A percentile compares a stretch with the other conserved stretches of the same genome.
Evolutionary conservation across 2,797 vertebrate species (phyloP).

Genomic region (Mycteria americana): DNA sequence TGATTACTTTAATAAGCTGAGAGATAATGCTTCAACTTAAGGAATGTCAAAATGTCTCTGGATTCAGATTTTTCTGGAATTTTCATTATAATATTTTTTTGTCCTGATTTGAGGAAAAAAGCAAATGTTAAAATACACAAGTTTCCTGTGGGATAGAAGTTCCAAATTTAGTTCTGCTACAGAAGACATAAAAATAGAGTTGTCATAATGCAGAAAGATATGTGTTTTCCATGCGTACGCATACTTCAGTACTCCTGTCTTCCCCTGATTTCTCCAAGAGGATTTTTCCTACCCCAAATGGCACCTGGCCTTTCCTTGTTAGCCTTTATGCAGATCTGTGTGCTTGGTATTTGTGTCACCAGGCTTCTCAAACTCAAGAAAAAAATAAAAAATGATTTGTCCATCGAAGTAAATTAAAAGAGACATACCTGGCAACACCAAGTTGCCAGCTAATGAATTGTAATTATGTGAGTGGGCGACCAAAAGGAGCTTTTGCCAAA

Average conservation of each 20-base stretch:
- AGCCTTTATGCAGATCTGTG: not conserved
- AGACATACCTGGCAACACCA: not conserved
- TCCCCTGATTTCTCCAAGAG: not conserved
- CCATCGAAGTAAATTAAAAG: not conserved
- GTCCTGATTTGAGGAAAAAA: not conserved
- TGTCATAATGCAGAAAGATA: not conserved
- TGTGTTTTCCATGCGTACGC: not conserved
- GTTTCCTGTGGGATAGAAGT: conserved; percentile 12
- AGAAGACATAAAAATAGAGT: conserved; percentile 15
- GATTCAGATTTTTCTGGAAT: not conserved
- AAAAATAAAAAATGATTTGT: not conserved
- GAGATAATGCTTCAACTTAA: not conserved
- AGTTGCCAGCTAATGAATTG: not conserved
- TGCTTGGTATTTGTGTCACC: not conserved
- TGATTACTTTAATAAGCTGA: not conserved
- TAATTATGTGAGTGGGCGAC: not conserved
- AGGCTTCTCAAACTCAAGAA: not conserved
- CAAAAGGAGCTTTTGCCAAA: not conserved
- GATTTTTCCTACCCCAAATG: not conserved
- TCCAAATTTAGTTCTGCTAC: conserved; percentile 18
- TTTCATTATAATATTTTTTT: conserved; percentile 14
- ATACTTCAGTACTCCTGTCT: not conserved
- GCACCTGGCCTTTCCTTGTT: not conserved
- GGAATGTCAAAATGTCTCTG: not conserved
- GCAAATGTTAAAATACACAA: not conserved